These are phyloP conservation scores for Actenoides lindsayi DNA, from an alignment of 2,113 vertebrate genomes.

Conservation along the genomic window DNA sequence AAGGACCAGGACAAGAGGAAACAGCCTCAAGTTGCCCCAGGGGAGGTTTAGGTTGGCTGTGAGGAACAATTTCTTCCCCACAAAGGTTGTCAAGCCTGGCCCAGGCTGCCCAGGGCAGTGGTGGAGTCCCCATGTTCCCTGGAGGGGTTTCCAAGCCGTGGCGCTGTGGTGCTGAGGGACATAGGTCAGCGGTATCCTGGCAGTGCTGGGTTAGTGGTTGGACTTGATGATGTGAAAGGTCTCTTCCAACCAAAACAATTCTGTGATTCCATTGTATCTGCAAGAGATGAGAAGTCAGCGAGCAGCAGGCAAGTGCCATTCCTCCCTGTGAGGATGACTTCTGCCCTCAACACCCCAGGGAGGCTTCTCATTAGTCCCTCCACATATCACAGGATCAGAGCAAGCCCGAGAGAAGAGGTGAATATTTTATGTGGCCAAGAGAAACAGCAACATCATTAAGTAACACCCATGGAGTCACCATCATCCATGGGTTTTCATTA, in stretches of 20 bases:
- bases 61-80: neutral
- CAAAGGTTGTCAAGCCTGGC: neutral
- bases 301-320: neutral
- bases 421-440: neutral
- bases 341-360: accelerated
- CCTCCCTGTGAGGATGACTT: neutral
- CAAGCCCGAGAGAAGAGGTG: neutral
- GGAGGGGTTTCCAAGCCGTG: neutral
- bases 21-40: neutral
- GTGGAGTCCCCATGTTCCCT: neutral
- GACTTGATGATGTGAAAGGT: neutral
- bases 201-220: neutral
- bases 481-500: neutral
- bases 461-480: neutral
- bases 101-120: neutral
- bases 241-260: neutral
- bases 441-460: neutral
- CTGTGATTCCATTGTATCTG: neutral
- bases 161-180: neutral
- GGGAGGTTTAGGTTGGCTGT: neutral
- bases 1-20: neutral
- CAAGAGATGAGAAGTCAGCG: neutral
- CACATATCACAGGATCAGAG: neutral
- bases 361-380: neutral
- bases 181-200: neutral